Evolutionary conservation across 2,797 vertebrate species (phyloP).

Genomic region (Valencia hispanica): DNA sequence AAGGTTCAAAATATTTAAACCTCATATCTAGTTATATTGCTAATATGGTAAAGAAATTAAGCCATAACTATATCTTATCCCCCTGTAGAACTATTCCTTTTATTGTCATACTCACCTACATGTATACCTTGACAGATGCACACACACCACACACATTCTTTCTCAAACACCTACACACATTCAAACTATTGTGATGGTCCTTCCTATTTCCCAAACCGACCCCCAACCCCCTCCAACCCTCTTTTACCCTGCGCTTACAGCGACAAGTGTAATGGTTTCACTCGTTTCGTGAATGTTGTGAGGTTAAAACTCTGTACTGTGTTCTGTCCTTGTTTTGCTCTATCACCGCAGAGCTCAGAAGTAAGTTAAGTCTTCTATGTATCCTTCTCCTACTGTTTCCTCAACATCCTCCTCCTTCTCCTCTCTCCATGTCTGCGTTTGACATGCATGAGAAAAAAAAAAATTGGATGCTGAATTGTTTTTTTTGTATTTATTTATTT

Average conservation of each 20-base stretch:
- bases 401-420: conserved; percentile 69
- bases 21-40: conserved; percentile 17
- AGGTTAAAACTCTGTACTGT: conserved; percentile 88
- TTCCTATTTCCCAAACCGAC: conserved; percentile 47
- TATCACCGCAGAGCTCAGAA: conserved; percentile 95
- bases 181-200: conserved; percentile 62
- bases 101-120: conserved; percentile 46
- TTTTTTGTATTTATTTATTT: conserved; percentile 54
- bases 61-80: conserved; percentile 23
- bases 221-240: conserved; percentile 53
- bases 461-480: conserved; percentile 72
- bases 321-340: conserved; percentile 90
- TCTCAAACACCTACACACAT: conserved; percentile 31
- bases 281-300: conserved; percentile 82
- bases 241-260: conserved; percentile 70
- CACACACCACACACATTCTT: conserved; percentile 17
- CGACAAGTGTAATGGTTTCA: conserved; percentile 78
- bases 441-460: conserved; percentile 79
- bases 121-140: conserved; percentile 25
- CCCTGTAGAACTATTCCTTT: conserved; percentile 29
- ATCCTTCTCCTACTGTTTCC: conserved; percentile 77
- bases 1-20: conserved; percentile 14
- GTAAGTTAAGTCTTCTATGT: conserved; percentile 91
- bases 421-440: conserved; percentile 79
- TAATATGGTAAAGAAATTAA: conserved; percentile 30